Evolutionary conservation across 2,113 vertebrate species (phyloP), one percentile per base, ranked within the genome.

Genomic region (Halcyon malimbica): DNA sequence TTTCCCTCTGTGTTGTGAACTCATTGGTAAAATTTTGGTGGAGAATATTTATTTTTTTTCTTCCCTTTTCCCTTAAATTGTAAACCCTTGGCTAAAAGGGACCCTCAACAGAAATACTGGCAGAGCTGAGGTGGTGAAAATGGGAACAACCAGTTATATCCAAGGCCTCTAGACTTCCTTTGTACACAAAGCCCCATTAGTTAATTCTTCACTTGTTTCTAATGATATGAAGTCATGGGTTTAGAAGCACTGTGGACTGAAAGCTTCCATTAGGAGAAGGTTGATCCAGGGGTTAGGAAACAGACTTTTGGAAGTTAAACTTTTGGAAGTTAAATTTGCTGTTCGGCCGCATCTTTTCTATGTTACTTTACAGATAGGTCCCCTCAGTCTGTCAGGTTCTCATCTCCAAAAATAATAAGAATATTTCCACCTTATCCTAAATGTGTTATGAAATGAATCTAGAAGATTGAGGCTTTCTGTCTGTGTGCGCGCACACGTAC

Each of bases 361-460:
- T 64, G 54, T 57, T 83, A 37, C 76, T 83, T 88, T 65, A 77
- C 1, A 11, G 83, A 80, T 94, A 92, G 88, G 63, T 73, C 44
- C 31, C 42, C 50, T 88, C 75, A 69, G 75, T 50, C 67, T 91
- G 93, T 74, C 89, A 90, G 59, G 46, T 87, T 91, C 41, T 85
- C 78, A 79, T 94, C 89, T 84, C 53, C 90, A 93, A 75, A 96
- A 87, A 51, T 29, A 68, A 83, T 93, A 90, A 83, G 67, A 88
- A 68, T 92, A 92, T 95, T 94, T 93, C 37, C 29, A 76, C 70
- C 75, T 93, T 69, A 76, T 92, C 82, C 57, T 82, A 75, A 82
- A 81, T n/a, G 29, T 48, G 18, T 64, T 75, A 57, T 29, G 80
- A 94, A 87, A 94, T 87, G 90, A 97, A 92, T 92, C 83, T 51